These are phyloP conservation scores for Drepanosiphum platanoidis DNA, from an alignment of 2,888 invertebrate genomes.

Conservation along the genomic window DNA sequence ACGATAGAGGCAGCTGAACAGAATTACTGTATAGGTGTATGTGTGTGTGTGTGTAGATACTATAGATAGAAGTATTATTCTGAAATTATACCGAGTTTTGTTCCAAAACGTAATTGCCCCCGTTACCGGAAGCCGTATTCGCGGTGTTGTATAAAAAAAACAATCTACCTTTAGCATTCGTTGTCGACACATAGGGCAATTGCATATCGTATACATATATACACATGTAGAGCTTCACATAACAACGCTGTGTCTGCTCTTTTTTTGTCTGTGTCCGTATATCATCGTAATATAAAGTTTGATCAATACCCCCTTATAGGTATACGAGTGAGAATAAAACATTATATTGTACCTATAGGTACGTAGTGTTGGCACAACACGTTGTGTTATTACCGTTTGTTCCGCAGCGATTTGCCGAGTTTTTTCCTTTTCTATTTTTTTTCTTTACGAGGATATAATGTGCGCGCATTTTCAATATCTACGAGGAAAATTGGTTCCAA, in stretches of 20 bases:
- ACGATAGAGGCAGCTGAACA: background rate
- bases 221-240: conserved; percentile 43
- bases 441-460: background rate
- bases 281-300: conserved; percentile 7
- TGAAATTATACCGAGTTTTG: background rate
- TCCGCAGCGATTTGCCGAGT: background rate
- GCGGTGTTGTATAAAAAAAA: too few species aligned
- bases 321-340: background rate
- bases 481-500: conserved; percentile 45
- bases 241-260: background rate
- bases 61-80: too few species aligned
- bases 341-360: background rate
- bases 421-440: background rate
- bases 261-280: background rate
- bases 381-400: background rate
- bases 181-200: background rate
- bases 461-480: background rate
- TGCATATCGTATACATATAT: background rate
- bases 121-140: conserved; percentile 43
- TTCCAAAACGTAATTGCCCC: conserved; percentile 7
- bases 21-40: conserved; percentile 8
- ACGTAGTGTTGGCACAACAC: background rate
- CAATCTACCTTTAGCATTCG: background rate
- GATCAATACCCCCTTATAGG: conserved; percentile 32
- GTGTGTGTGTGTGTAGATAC: too few species aligned